These are phyloP conservation scores for Dallia pectoralis DNA, from an alignment of 2,797 vertebrate species.

Conservation along the genomic window DNA sequence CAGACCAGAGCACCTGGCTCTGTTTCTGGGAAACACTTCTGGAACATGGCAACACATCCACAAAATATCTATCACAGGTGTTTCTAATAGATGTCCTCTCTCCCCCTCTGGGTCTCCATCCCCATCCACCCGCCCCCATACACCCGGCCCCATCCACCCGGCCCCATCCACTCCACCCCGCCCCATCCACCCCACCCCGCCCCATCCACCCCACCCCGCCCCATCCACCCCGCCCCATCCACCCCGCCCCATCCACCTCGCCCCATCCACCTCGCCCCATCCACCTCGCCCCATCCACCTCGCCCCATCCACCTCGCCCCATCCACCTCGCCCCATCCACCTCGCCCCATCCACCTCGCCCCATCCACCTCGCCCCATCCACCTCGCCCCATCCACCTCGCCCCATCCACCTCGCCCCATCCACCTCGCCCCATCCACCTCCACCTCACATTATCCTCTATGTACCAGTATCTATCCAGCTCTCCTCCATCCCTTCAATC, in stretches of 20 bases:
- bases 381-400: not conserved
- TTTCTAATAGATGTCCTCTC: too few relatives aligned
- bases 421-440: not conserved
- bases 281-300: too few relatives aligned
- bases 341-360: not conserved
- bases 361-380: not conserved
- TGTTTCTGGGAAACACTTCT: too few relatives aligned
- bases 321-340: not conserved
- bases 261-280: too few relatives aligned
- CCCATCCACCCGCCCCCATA: not conserved
- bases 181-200: not conserved
- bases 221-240: not conserved
- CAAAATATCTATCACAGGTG: too few relatives aligned
- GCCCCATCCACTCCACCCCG: not conserved
- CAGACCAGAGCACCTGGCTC: too few relatives aligned
- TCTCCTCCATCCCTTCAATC: not conserved
- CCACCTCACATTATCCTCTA: not conserved
- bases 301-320: not conserved
- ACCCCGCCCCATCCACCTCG: not conserved
- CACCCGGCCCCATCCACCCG: fast-evolving
- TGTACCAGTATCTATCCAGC: not conserved
- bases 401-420: not conserved
- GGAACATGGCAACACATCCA: too few relatives aligned
- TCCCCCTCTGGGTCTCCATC: too few relatives aligned
- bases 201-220: not conserved